phyloP scores from a whole-genome alignment of 1,140 invertebrate species.

The Drosophila burlai region DNA sequence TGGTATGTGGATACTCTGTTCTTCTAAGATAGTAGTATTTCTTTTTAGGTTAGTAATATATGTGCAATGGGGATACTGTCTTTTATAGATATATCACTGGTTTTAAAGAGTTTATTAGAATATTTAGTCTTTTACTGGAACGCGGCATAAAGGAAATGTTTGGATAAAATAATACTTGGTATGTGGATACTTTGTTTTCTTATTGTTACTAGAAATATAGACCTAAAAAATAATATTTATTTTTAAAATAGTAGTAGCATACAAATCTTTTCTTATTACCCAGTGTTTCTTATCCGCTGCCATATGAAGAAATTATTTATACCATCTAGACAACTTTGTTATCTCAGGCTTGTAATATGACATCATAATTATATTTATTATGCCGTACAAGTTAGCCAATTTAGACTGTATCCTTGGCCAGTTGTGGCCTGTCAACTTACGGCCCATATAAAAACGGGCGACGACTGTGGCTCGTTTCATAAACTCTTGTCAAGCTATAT shows the following conservation, averaged over 20 bases:
- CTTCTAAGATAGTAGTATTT: too few species aligned
- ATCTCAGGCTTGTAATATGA: background rate
- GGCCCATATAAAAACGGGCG: conserved; percentile 67
- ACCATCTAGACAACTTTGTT: background rate
- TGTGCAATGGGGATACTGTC: too few species aligned
- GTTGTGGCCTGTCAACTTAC: conserved; percentile 70
- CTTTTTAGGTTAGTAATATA: too few species aligned
- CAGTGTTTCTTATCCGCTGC: too few species aligned
- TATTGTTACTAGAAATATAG: background rate
- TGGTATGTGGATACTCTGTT: background rate
- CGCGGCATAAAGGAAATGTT: too few species aligned
- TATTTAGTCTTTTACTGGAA: too few species aligned
- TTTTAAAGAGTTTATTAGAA: too few species aligned
- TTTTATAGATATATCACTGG: too few species aligned
- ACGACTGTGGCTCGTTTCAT: conserved; percentile 79
- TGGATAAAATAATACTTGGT: too few species aligned
- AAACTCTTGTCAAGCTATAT: conserved; percentile 81
- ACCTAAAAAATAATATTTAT: background rate
- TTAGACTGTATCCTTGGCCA: conserved; percentile 13
- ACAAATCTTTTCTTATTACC: background rate
- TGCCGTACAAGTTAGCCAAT: background rate
- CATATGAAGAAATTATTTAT: background rate
- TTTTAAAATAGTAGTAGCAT: background rate
- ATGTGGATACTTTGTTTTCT: background rate
- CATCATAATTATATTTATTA: background rate